Conservation (phyloP, 64 coral and sea anemone genomes). For the Pocillopora verrucosa region DNA sequence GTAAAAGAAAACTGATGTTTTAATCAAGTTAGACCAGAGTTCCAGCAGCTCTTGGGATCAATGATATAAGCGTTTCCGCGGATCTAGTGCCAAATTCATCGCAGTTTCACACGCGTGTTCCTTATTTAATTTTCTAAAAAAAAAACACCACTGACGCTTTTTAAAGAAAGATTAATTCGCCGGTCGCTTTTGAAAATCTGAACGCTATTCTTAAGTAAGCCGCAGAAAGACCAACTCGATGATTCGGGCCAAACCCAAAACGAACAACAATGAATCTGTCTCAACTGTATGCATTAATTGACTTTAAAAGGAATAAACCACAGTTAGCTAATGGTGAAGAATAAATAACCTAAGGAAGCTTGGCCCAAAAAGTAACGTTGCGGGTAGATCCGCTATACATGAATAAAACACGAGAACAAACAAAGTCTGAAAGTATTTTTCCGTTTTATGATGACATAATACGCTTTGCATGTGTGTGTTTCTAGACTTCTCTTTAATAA, state of each 20-base stretch:
- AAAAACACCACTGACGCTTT: background rate
- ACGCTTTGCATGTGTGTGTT: no score
- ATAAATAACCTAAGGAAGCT: no score
- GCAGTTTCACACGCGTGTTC: background rate
- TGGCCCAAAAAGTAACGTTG: no score
- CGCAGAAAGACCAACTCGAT: background rate
- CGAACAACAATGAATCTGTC: background rate
- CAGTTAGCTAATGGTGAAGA: no score
- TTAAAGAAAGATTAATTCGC: background rate
- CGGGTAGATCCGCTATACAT: no score
- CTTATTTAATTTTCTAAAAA: background rate
- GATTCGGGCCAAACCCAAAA: background rate
- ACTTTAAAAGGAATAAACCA: background rate
- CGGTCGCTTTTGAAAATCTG: background rate
- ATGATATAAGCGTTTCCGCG: background rate
- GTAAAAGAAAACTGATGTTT: background rate
- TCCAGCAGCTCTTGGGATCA: background rate
- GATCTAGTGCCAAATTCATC: background rate
- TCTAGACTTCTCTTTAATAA: no score
- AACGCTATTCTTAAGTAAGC: background rate
- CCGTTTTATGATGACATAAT: no score
- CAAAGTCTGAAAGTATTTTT: no score
- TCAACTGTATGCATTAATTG: background rate
- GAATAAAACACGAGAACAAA: no score
- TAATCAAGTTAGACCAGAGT: background rate